Evolutionary conservation across 2,113 vertebrate genomes (phyloP).

Genomic region (chimpanzee (Pan troglodytes)): NHGRI_mPanTro3-v2.1_pri NC_086015.1:186214001-186214500

Average conservation of each 20-base stretch:
- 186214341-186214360: background rate
- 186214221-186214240: background rate
- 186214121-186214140: background rate
- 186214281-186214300: background rate
- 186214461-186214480: too few species aligned
- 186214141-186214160: background rate
- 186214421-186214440: too few species aligned
- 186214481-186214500: too few species aligned
- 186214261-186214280: constrained; percentile 16
- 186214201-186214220: background rate
- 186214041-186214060: background rate
- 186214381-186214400: background rate
- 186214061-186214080: background rate
- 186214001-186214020: background rate
- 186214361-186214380: background rate
- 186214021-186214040: background rate
- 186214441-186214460: too few species aligned
- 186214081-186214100: background rate
- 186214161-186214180: background rate
- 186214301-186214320: constrained; percentile 16
- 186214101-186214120: background rate
- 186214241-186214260: constrained; percentile 4
- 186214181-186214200: background rate
- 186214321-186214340: background rate
- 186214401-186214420: background rate